These are phyloP conservation scores for Coelopa pilipes DNA, from an alignment of 2,888 invertebrate species.

Conservation along the genomic window DNA sequence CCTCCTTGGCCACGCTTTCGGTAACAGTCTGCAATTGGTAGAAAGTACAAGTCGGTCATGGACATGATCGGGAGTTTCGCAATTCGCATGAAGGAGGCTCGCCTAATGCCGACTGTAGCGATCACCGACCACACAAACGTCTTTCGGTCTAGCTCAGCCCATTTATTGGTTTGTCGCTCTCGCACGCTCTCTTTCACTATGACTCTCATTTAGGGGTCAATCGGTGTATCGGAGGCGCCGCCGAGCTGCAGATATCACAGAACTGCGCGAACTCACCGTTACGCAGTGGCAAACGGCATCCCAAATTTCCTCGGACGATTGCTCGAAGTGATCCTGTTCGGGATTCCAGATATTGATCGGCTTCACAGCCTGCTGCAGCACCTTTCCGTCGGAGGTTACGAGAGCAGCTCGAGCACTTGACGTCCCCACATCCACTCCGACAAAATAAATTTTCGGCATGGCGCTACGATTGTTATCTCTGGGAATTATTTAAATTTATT, in stretches of 20 bases:
- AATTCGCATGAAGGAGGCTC: too few species aligned
- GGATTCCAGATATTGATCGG: conserved; percentile 83
- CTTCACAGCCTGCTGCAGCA: conserved; percentile 73
- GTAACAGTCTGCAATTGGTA: conserved; percentile 71
- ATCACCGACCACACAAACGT: too few species aligned
- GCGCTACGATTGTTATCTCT: background rate
- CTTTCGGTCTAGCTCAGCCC: too few species aligned
- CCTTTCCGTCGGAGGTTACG: conserved; percentile 76
- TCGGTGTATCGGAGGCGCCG: too few species aligned
- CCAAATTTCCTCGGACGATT: conserved; percentile 93
- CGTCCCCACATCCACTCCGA: conserved; percentile 95
- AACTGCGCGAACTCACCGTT: conserved; percentile 72
- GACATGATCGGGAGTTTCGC: too few species aligned
- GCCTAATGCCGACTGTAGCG: too few species aligned
- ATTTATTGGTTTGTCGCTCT: too few species aligned
- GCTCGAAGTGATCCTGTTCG: conserved; percentile 82
- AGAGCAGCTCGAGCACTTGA: conserved; percentile 89
- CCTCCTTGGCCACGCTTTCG: conserved; percentile 68
- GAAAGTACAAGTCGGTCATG: too few species aligned
- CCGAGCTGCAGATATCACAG: too few species aligned
- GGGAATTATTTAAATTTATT: background rate
- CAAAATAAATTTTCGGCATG: conserved; percentile 69
- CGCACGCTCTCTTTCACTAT: too few species aligned
- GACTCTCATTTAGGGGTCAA: too few species aligned
- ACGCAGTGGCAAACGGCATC: conserved; percentile 73